Evolutionary conservation across 2,113 vertebrate species (phyloP).

Genomic region (Acanthochromis polyacanthus): DNA sequence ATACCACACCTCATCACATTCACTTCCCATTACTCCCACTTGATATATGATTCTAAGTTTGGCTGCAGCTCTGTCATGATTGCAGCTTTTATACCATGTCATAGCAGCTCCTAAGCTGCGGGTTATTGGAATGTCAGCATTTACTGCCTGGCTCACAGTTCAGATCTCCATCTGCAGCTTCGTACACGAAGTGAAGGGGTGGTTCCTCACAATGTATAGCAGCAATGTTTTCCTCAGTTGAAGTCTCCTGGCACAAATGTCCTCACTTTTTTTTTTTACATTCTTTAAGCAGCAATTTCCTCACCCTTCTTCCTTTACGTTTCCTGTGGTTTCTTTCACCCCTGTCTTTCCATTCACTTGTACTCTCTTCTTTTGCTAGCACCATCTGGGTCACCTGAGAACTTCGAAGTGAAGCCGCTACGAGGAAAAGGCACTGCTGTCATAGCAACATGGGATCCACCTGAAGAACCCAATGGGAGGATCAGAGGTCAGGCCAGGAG

Average conservation of each 20-base stretch:
- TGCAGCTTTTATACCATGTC: slow-evolving; percentile 50
- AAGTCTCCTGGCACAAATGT: slow-evolving; percentile 47
- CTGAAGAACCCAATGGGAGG: slow-evolving; percentile 92
- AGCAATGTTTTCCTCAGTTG: slow-evolving; percentile 55
- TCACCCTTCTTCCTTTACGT: slow-evolving; percentile 6
- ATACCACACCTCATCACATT: slow-evolving; percentile 50
- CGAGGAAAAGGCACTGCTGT: slow-evolving; percentile 92
- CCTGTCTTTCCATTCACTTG: slow-evolving; percentile 41
- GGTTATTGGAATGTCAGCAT: slow-evolving; percentile 70
- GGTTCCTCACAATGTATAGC: slow-evolving; percentile 57
- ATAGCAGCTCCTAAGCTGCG: slow-evolving; percentile 58
- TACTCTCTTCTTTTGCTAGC: slow-evolving; percentile 81
- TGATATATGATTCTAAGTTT: slow-evolving; percentile 53
- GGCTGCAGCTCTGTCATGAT: slow-evolving; percentile 41
- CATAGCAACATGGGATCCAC: slow-evolving; percentile 92
- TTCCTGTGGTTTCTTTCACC: slow-evolving; percentile 47
- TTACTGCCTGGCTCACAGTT: slow-evolving; percentile 66
- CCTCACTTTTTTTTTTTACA: slow-evolving; percentile 47
- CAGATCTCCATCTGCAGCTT: slow-evolving; percentile 55
- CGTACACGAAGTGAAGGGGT: slow-evolving; percentile 57
- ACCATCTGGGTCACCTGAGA: slow-evolving; percentile 93
- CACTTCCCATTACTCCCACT: slow-evolving; percentile 25
- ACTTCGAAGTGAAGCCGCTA: slow-evolving; percentile 92
- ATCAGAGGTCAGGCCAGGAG: slow-evolving; percentile 89
- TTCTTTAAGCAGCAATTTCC: slow-evolving; percentile 50